phyloP scores from a whole-genome alignment of 2,113 vertebrate species.

The Casuarius casuarius region DNA sequence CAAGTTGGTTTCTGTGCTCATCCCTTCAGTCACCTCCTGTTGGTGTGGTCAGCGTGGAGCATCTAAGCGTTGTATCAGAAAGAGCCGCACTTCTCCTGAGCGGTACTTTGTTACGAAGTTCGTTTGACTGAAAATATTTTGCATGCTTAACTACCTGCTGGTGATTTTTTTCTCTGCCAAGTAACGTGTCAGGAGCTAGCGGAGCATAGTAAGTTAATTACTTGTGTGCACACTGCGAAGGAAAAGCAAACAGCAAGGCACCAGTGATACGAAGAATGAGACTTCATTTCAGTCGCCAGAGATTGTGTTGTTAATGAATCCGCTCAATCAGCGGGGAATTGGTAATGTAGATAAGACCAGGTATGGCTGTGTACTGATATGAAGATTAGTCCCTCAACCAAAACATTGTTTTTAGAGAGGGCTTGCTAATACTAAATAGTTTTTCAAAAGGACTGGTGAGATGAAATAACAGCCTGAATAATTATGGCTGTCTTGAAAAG shows the following conservation, averaged over 20 bases:
- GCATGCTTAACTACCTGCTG: constrained; percentile 72
- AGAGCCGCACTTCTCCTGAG: neutral
- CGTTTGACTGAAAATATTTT: constrained; percentile 66
- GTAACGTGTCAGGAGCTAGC: constrained; percentile 68
- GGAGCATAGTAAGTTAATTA: constrained; percentile 76
- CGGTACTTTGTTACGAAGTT: constrained; percentile 54
- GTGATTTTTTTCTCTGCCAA: constrained; percentile 59
- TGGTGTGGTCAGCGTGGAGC: neutral
- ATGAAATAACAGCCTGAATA: neutral
- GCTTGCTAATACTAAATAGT: constrained; percentile 37
- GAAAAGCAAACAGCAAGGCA: constrained; percentile 69
- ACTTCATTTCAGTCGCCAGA: constrained; percentile 66
- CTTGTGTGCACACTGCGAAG: constrained; percentile 69
- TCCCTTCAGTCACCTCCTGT: neutral
- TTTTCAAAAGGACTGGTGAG: neutral
- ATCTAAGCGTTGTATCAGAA: neutral
- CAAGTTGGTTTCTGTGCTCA: neutral
- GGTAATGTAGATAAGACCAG: constrained; percentile 52
- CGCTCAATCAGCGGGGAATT: constrained; percentile 51
- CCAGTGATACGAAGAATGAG: constrained; percentile 57
- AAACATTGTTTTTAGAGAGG: constrained; percentile 42
- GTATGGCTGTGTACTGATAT: constrained; percentile 50
- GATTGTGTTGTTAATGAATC: constrained; percentile 71
- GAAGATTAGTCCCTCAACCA: constrained; percentile 52
- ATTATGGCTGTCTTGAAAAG: constrained; percentile 42